A percentile compares a stretch with the other conserved stretches of the same genome.
Conservation (phyloP, 2,888 invertebrate genomes). For the Brachypalpus laphriformis region DNA sequence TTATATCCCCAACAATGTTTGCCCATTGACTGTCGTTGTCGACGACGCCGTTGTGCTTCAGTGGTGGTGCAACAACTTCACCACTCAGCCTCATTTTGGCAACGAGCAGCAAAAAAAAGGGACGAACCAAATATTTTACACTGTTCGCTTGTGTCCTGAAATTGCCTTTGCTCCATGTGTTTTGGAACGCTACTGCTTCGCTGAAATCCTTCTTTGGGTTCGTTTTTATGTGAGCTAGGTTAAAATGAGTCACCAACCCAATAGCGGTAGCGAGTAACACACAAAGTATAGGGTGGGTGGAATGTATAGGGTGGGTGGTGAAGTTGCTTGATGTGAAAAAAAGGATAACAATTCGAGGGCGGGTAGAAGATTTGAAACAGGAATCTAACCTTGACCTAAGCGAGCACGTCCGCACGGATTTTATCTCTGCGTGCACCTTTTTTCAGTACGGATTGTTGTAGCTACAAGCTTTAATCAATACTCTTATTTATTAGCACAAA, state of each 20-base stretch:
- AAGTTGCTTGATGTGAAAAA: background rate
- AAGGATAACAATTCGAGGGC: constrained; percentile 1
- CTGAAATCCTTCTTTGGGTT: background rate
- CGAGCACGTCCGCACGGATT: background rate
- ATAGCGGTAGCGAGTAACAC: background rate
- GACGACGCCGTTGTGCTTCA: background rate
- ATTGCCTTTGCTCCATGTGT: background rate
- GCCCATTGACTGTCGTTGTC: constrained; percentile 3
- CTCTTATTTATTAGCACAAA: constrained; percentile 35
- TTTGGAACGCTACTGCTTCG: background rate
- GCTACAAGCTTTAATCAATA: constrained; percentile 27
- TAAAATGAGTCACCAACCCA: constrained; percentile 23
- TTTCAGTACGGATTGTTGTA: background rate
- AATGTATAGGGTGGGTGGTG: background rate
- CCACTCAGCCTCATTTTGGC: constrained; percentile 22
- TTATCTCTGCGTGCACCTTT: background rate
- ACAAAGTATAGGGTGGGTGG: constrained; percentile 23
- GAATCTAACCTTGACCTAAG: constrained; percentile 31
- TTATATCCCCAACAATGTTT: background rate
- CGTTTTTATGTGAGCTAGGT: constrained; percentile 7
- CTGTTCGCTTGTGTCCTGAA: constrained; percentile 19
- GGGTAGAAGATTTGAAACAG: constrained; percentile 14
- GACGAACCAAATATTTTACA: constrained; percentile 27
- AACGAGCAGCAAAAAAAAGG: background rate
- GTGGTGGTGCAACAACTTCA: constrained; percentile 23